Base-by-base conservation (phyloP, 2,888 invertebrate species). In the Sarcophaga rosellei region DNA sequence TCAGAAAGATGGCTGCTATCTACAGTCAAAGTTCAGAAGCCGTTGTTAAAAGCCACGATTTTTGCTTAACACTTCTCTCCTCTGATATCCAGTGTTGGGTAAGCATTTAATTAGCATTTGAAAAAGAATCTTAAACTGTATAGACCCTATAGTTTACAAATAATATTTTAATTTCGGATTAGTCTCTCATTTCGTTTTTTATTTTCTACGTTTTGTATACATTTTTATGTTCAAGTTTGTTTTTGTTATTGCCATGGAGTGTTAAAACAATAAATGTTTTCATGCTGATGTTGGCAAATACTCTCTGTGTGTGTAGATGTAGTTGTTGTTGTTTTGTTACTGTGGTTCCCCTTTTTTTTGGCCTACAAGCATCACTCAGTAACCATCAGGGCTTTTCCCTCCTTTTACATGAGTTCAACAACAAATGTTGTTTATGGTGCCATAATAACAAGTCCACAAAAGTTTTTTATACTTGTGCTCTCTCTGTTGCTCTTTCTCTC, bases 181-280 rank as follows among this genome's bases (percentile, higher is more conserved):
- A 86, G 86, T 78, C 45, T 81, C 84, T 84, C 70, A 75, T 86
- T 82, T 77, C 61, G 78, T 81, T 78, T 20, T 23, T 62, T 21
- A 47, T 21, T 45, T 66, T 53, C 20, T 35, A 72, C 20, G 20
- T 68, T 2, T 45, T 35, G 23, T 44, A 45, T 11, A 44, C 44
- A n/a, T 20, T 70, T 76, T 2, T 63, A 45, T 23, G 12, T 23
- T 21, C 10, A 21, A 63, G 23, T 23, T 65, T 35, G 23, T 65
- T 65, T 65, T 17, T 59, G 53, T 35, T 23, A 66, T 72, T 75
- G 35, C 66, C 61, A 63, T 69, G 23, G 47, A 75, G 84, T 86
- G 86, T 81, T 86, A 84, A 86, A 86, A 86, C 84, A 86, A 86
- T 86, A 81, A 84, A 86, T 81, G 77, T 84, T 81, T 81, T 74